These are phyloP conservation scores for Caenorhabditis auriculariae DNA, from an alignment of 2,888 invertebrate genomes.

Conservation along the genomic window DNA sequence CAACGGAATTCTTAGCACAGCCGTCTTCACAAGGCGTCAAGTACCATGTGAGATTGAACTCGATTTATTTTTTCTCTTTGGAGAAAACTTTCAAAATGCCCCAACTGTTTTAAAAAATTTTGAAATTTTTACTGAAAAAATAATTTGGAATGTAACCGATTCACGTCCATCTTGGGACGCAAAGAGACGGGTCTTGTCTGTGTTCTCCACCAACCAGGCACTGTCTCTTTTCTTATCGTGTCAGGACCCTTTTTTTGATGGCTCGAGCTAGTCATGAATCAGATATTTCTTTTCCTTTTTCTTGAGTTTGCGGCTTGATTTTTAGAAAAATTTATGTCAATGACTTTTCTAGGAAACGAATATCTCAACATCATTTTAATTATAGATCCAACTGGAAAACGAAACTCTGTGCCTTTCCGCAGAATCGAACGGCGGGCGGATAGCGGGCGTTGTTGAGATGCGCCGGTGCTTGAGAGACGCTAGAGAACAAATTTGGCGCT, in stretches of 20 bases:
- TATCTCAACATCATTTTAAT: neutral
- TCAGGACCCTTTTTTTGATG: neutral
- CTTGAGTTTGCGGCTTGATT: no score
- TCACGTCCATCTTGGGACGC: no score
- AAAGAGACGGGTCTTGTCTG: no score
- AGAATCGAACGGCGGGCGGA: conserved; percentile 28
- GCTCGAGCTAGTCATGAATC: neutral
- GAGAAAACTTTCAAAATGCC: neutral
- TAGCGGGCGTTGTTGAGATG: conserved; percentile 31
- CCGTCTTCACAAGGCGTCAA: conserved; percentile 27
- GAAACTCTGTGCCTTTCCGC: conserved; percentile 35
- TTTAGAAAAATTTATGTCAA: no score
- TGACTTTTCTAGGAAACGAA: no score
- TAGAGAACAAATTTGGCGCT: conserved; percentile 34
- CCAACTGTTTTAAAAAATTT: neutral
- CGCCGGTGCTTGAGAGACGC: conserved; percentile 16
- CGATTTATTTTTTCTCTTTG: neutral
- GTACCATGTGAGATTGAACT: conserved; percentile 38
- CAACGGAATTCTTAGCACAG: conserved; percentile 20
- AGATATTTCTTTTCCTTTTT: no score
- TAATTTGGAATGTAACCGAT: no score
- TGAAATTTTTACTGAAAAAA: no score
- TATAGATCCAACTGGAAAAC: conserved; percentile 38
- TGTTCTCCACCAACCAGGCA: no score
- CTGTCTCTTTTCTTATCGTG: no score